Evolutionary conservation across 2,888 invertebrate species (phyloP), one percentile per base, ranked within the genome.

Genomic region (Hyppa rectilinea): DNA sequence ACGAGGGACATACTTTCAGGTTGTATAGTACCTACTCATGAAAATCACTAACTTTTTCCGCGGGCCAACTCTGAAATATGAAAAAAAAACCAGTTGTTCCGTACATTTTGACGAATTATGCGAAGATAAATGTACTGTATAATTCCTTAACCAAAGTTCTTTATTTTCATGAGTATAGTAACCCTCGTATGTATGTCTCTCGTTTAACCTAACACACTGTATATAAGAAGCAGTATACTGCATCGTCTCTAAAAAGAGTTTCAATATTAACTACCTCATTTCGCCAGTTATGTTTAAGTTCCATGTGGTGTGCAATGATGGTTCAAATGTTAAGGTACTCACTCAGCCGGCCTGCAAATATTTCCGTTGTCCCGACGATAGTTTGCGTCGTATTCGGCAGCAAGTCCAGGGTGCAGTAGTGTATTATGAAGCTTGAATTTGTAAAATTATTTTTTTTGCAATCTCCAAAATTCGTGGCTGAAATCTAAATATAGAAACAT

Each of bases 321-420:
- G 7, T 40, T 65, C 17, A 47, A 10, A 20, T 17, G 20, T 74
- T 66, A n/a, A n/a, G n/a, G n/a, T 26, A 71, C 79, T 75, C 60
- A 83, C 83, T 40, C 47, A 83, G 66, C 5, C 45, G 23, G 2
- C 31, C 23, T 38, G 56, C 77, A 3, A 45, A 23, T 58, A 80
- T 71, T 29, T 63, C 61, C 7, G 60, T 72, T 7, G 75, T 78
- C 0, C 80, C 77, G 4, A 81, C 83, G 4, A 92, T 75, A 59
- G 84, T 88, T 2, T 73, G 66, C 0, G 52, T 78, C 0, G 80
- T 71, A 6, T 77, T 71, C 0, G 88, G 86, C 26, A 70, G 67
- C 17, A 93, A 56, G n/a, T 84, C 68, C 3, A 92, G 40, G 0
- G 1, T 47, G 59, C 91, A 92, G 0, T 31, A 53, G 31, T 86